Base-by-base conservation (phyloP, 2,888 invertebrate genomes). In the Busseola fusca region DNA sequence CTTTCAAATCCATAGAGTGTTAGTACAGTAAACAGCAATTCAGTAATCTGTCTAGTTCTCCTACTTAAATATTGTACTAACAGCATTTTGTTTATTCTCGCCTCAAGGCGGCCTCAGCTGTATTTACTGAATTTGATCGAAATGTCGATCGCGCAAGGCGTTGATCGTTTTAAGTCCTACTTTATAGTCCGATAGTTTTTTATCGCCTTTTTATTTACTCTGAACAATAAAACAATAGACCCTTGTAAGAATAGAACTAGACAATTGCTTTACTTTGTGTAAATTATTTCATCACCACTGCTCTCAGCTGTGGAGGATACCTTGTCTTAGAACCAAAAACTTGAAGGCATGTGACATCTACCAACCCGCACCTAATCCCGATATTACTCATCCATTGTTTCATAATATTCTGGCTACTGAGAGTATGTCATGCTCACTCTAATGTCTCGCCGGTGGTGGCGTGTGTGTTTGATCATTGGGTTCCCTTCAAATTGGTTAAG, bases 161-260 rank as follows among this genome's bases (percentile, higher is more conserved):
- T 72, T 63, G 63, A 72, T 60, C 72, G 70, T 73, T 74, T 66
- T 62, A 72, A 75, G 76, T 59, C 72, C 57, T 64, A 50, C 72
- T 84, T 81, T 81, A 84, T 60, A 60, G 74, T 60, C 57, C 58
- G 78, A 74, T 73, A 84, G 80, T 76, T 85, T 81, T 83, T 82
- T 64, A 82, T 69, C 57, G 57, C 66, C 30, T n/a, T 76, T 82
- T 82, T 78, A 81, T 85, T 77, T 72, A 63, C 68, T 69, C 30
- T 34, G 64, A 78, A 77, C 76, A 75, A 60, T 68, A 64, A 77
- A 79, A 79, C 54, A 73, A 64, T 40, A 40, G 68, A 59, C 65
- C 56, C 25, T 62, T 58, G 60, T 71, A 71, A 67, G 62, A 72
- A 60, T 76, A 27, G 42, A 71, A n/a, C 3, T 1, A 48, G 48